These are phyloP conservation scores for Sinella curviseta DNA, from an alignment of 1,140 invertebrate genomes.

Conservation along the genomic window DNA sequence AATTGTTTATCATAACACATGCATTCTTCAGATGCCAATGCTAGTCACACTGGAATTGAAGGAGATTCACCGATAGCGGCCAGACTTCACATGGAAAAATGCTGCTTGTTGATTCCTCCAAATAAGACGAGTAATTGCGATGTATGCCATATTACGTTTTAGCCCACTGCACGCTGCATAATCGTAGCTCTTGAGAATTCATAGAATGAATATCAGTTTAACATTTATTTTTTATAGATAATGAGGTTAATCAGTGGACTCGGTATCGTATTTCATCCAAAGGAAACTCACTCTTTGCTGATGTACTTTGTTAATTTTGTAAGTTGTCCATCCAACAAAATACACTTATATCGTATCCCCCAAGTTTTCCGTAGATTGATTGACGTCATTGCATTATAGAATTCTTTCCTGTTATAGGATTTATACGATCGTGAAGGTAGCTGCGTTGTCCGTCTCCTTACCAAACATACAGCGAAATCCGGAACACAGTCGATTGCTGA, in stretches of 20 bases:
- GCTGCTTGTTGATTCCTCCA: background rate
- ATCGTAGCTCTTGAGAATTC: background rate
- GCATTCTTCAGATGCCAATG: background rate
- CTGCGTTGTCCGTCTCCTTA: background rate
- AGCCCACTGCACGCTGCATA: background rate
- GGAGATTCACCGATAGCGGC: background rate
- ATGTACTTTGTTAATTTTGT: background rate
- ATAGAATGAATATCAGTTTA: background rate
- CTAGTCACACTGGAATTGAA: background rate
- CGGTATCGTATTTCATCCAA: background rate
- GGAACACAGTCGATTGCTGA: background rate
- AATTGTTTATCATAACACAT: background rate
- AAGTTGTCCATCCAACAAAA: background rate
- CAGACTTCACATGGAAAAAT: background rate
- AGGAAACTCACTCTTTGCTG: background rate
- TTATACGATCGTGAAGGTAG: background rate
- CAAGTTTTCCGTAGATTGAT: background rate
- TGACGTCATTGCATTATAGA: background rate
- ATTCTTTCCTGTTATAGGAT: background rate
- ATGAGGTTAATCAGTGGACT: constrained; percentile 5
- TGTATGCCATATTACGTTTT: background rate
- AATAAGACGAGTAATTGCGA: background rate
- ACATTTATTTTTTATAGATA: background rate
- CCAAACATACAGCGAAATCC: background rate
- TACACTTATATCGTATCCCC: background rate